These are phyloP conservation scores for Hemitrygon akajei DNA, from an alignment of 2,797 vertebrate species.

Conservation along the genomic window DNA sequence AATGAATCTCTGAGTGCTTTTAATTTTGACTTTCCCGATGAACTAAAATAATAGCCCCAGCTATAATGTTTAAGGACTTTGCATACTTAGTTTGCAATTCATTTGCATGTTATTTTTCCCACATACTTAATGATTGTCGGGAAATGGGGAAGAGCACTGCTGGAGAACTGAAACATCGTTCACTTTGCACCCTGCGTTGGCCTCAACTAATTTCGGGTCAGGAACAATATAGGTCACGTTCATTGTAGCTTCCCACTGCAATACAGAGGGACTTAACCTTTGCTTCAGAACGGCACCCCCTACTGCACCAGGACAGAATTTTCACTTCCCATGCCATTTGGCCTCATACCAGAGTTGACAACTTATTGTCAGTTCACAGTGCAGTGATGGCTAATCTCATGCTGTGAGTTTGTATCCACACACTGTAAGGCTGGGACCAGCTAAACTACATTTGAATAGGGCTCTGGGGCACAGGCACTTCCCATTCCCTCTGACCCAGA, in stretches of 20 bases:
- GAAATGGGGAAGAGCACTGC: not conserved
- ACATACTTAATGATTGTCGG: not conserved
- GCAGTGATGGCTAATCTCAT: not conserved
- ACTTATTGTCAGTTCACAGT: not conserved
- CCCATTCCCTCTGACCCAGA: not conserved
- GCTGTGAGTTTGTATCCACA: not conserved
- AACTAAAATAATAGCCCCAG: not conserved
- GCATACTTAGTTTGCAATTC: too few species aligned
- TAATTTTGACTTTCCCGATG: not conserved
- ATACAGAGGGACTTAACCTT: not conserved
- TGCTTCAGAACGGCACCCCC: constrained; percentile 25
- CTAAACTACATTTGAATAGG: not conserved
- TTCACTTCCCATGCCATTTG: not conserved
- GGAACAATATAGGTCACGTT: constrained; percentile 20
- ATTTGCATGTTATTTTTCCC: not conserved
- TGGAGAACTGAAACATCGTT: not conserved
- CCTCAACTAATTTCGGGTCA: not conserved
- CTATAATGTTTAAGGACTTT: not conserved
- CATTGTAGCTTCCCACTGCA: not conserved
- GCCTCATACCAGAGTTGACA: not conserved
- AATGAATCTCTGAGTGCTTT: not conserved
- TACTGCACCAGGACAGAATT: not conserved
- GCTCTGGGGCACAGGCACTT: not conserved
- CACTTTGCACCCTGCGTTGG: not conserved
- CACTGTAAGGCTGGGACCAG: not conserved